Evolutionary conservation across 2,797 vertebrate species (phyloP).

Genomic region (Ficedula albicollis): DNA sequence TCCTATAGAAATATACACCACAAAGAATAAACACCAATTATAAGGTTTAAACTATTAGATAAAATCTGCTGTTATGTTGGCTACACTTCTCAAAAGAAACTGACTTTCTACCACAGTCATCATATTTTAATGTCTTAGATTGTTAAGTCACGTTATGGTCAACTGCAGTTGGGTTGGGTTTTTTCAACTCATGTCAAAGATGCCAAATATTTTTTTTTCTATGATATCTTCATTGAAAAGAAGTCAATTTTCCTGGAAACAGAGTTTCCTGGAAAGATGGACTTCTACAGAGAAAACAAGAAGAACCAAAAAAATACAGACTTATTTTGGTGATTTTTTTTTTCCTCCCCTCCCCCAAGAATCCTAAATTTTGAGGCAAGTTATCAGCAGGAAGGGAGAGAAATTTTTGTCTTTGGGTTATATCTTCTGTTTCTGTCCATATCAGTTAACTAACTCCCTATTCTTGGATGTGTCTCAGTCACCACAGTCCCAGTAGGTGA

Average conservation of each 20-base stretch:
- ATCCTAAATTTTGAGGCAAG: background rate
- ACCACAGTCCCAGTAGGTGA: background rate
- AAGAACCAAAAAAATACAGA: background rate
- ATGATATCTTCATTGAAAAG: background rate
- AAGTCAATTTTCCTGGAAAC: background rate
- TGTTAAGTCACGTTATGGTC: background rate
- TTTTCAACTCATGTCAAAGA: background rate
- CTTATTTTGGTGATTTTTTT: background rate
- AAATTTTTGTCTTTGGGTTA: background rate
- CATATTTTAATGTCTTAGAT: background rate
- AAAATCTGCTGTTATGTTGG: background rate
- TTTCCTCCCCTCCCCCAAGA: background rate
- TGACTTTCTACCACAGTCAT: background rate
- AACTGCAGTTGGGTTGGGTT: background rate
- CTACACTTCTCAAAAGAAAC: background rate
- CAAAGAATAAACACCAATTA: background rate
- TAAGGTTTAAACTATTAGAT: background rate
- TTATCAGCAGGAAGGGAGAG: background rate
- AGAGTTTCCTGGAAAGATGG: background rate
- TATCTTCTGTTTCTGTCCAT: background rate
- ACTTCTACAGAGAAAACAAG: background rate
- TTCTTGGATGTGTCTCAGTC: background rate
- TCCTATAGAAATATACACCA: background rate
- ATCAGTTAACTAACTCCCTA: background rate
- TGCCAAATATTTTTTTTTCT: background rate